Evolutionary conservation across 2,113 vertebrate species (phyloP), one percentile per base, ranked within the genome.

Genomic region (Alligator mississippiensis): DNA sequence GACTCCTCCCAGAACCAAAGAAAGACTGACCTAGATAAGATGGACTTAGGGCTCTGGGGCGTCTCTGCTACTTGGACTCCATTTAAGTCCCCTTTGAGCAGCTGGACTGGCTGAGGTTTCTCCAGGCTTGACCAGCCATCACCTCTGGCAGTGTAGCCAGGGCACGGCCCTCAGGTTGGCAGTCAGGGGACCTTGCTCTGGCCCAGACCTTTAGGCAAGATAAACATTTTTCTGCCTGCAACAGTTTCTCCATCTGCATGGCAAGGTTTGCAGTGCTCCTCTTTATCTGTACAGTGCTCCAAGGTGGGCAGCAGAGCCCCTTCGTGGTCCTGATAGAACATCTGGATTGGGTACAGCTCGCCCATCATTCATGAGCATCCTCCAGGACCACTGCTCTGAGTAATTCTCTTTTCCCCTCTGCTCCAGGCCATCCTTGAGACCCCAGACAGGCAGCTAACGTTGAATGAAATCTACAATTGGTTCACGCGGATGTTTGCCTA

Each of bases 401-500:
- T 97, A 96, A 96, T 66, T 6, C 74, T 90, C 30, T 74, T 75
- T 82, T 89, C 79, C 84, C 80, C 64, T 80, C 16, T 93, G 47
- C 80, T 77, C 15, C 95, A 99, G 99, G 99, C 99, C 98, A 99
- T 99, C 97, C 98, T 99, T 98, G 99, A 99, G 98, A 99, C 99
- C 85, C 99, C 99, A 4, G 99, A 99, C 97, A 98, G 99, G 98
- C 99, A 99, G 98, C 98, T 99, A 98, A 99, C 99, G 84, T 98
- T 99, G 96, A 99, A 99, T 25, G 99, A 99, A 96, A 99, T 99
- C 97, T 99, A 99, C 96, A 99, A 99, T 98, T 99, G 99, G 99
- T 99, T 99, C 98, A 99, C 99, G 24, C 98, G 99, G 97, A 99
- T 99, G 99, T 99, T 99, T 70, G 99, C 99, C 96, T 99, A 99